Percentiles rank a stretch among this genome's conserved stretches.
Conservation (phyloP, 2,888 invertebrate genomes). For the Drosophila aldrichi region DNA sequence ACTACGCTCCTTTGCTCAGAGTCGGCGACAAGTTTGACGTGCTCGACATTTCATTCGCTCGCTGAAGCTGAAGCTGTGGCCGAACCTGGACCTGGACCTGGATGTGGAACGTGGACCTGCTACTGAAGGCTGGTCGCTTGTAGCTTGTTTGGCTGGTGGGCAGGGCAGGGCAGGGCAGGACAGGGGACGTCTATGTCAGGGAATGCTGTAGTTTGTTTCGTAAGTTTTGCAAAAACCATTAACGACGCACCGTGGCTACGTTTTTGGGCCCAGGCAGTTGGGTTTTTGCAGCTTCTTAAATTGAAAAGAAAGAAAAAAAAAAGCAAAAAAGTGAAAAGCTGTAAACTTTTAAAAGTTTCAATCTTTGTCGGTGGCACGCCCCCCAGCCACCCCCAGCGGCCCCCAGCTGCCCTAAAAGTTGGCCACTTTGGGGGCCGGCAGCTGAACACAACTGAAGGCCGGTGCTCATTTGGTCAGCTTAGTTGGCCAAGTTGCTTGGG, state of each 20-base stretch:
- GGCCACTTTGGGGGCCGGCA: conserved; percentile 49
- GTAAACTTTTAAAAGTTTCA: conserved; percentile 78
- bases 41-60: conserved; percentile 28
- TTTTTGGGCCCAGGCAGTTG: conserved; percentile 31
- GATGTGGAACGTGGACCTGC: conserved; percentile 23
- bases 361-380: conserved; percentile 45
- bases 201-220: conserved; percentile 71
- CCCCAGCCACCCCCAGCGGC: not conserved
- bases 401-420: conserved; percentile 29
- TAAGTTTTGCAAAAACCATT: conserved; percentile 74
- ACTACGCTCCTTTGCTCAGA: not conserved
- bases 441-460: conserved; percentile 37
- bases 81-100: conserved; percentile 15
- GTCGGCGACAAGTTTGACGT: conserved; percentile 61
- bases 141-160: not conserved
- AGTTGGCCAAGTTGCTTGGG: not conserved
- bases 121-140: conserved; percentile 12
- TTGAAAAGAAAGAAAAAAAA: conserved; percentile 58
- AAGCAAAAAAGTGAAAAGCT: conserved; percentile 69
- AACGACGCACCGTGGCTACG: conserved; percentile 72
- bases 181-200: conserved; percentile 47
- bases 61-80: conserved; percentile 32
- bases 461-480: conserved; percentile 72
- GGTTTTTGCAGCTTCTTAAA: conserved; percentile 42
- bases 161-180: conserved; percentile 7